Percentiles rank a stretch among this genome's conserved stretches.
phyloP scores from a whole-genome alignment of 2,113 vertebrate species.

The Cryptomyrus ogoouensis region DNA sequence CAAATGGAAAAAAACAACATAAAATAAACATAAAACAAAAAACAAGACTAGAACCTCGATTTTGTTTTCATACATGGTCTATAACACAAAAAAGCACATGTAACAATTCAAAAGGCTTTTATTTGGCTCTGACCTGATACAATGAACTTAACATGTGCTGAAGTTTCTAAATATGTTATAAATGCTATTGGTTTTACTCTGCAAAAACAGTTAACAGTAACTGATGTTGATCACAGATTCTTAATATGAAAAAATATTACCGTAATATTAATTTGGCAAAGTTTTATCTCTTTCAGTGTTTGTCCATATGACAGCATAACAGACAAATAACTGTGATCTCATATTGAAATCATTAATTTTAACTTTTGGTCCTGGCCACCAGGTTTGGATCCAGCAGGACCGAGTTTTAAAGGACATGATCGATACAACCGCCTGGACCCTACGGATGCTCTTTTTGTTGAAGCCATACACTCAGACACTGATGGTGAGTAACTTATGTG shows the following conservation, averaged over 20 bases:
- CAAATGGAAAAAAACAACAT: no score
- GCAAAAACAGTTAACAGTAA: background rate
- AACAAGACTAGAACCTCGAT: no score
- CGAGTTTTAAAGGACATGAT: slow-evolving; percentile 77
- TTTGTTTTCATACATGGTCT: background rate
- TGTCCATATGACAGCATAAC: background rate
- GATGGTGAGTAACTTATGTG: slow-evolving; percentile 71
- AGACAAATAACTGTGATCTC: background rate
- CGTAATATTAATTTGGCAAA: background rate
- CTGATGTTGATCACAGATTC: background rate
- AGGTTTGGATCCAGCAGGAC: slow-evolving; percentile 89
- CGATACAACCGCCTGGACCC: slow-evolving; percentile 78
- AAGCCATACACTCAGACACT: slow-evolving; percentile 88
- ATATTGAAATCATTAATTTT: background rate
- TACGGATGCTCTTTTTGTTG: slow-evolving; percentile 83
- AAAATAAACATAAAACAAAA: no score
- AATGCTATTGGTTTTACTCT: background rate
- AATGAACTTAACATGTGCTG: background rate
- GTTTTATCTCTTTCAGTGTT: background rate
- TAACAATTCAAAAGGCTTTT: background rate
- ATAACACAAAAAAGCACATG: background rate
- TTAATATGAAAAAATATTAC: background rate
- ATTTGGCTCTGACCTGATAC: background rate
- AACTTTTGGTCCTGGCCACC: background rate
- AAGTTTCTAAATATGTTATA: background rate